phyloP scores from a whole-genome alignment of 1,140 invertebrate species.

The Drosophila nannoptera region DNA sequence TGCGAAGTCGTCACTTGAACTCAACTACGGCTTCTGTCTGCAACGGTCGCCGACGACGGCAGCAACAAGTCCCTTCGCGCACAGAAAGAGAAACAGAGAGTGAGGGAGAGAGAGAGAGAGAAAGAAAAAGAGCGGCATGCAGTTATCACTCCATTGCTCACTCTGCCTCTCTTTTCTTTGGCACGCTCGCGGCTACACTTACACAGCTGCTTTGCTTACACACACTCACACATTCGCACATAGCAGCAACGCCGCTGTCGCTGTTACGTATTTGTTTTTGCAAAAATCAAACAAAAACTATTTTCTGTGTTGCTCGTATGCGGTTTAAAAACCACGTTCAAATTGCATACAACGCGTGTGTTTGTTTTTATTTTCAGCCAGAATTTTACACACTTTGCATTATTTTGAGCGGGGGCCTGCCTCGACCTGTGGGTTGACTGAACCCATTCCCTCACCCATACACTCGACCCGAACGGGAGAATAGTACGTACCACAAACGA shows the following conservation, averaged over 20 bases:
- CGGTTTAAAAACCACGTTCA: conserved; percentile 6
- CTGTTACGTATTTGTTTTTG: conserved; percentile 76
- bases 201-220: conserved; percentile 23
- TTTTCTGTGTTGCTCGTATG: conserved; percentile 21
- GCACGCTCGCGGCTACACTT: conserved; percentile 27
- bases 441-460: conserved; percentile 50
- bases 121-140: conserved; percentile 32
- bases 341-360: conserved; percentile 48
- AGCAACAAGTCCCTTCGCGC: conserved; percentile 32
- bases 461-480: conserved; percentile 24
- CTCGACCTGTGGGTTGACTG: conserved; percentile 55
- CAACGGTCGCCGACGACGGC: conserved; percentile 25
- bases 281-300: conserved; percentile 52
- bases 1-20: conserved; percentile 64
- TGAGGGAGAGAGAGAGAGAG: conserved; percentile 16
- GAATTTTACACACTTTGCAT: conserved; percentile 39
- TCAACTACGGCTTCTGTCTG: conserved; percentile 72
- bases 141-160: conserved; percentile 55
- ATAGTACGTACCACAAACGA: conserved; percentile 47
- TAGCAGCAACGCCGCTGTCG: conserved; percentile 31
- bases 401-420: conserved; percentile 24
- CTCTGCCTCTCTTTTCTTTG: conserved; percentile 32
- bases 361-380: conserved; percentile 10
- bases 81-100: background rate
- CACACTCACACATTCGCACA: conserved; percentile 27